Conservation (phyloP, 1,140 invertebrate species). For the Polyergus mexicanus region DNA sequence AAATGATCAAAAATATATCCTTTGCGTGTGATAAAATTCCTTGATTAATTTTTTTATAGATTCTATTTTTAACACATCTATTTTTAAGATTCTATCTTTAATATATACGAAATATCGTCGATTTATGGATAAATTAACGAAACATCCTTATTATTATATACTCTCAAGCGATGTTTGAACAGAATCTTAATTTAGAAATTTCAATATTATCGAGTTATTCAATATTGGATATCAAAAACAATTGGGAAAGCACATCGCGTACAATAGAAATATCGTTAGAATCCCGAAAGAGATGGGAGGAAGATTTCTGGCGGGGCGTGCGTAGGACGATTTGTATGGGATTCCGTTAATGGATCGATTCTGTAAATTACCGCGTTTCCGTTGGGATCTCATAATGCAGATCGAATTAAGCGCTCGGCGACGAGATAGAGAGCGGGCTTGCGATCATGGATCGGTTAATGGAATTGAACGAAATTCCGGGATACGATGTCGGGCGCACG, state of each 20-base stretch:
- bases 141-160: neutral
- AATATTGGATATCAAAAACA: neutral
- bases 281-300: neutral
- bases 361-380: slow-evolving; percentile 55
- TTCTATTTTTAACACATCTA: too few species aligned
- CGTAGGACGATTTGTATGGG: neutral
- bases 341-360: slow-evolving; percentile 37
- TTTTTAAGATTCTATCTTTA: too few species aligned
- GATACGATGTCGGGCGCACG: slow-evolving; percentile 8
- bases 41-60: neutral
- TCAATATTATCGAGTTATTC: neutral
- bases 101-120: too few species aligned
- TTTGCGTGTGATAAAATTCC: neutral
- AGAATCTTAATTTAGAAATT: neutral
- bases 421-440: slow-evolving; percentile 21
- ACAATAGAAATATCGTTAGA: slow-evolving; percentile 5
- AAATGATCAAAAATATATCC: neutral
- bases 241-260: neutral
- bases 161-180: neutral
- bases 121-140: neutral
- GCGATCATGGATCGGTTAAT: slow-evolving; percentile 43
- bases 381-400: slow-evolving; percentile 28
- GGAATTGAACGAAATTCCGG: slow-evolving; percentile 61
- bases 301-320: neutral
- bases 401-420: slow-evolving; percentile 6